These are phyloP conservation scores for Himalopsyche japonica DNA, from an alignment of 2,888 invertebrate genomes.

Conservation along the genomic window DNA sequence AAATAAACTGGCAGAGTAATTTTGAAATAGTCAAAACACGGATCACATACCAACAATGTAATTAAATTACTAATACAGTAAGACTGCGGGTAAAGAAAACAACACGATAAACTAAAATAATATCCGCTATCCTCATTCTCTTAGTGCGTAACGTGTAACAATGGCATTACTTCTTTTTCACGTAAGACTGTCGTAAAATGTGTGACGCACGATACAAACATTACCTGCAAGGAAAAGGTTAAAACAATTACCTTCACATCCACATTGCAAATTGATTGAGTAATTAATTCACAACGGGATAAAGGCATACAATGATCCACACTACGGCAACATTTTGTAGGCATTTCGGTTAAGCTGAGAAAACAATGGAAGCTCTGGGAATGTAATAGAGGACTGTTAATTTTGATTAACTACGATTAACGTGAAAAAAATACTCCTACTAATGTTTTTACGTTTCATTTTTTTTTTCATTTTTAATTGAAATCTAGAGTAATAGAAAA, in stretches of 20 bases:
- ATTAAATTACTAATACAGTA: no score
- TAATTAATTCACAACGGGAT: conserved; percentile 9
- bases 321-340: background rate
- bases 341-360: background rate
- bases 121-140: no score
- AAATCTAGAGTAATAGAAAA: no score
- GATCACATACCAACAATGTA: no score
- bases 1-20: no score
- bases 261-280: background rate
- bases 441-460: no score
- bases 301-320: background rate
- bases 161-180: background rate
- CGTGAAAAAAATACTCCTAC: no score
- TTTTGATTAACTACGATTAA: background rate
- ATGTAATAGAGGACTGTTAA: background rate
- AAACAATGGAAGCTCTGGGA: background rate
- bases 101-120: no score
- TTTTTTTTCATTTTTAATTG: no score
- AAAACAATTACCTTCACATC: conserved; percentile 22
- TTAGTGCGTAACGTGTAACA: no score
- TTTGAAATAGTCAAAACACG: no score
- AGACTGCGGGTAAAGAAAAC: no score
- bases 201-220: background rate
- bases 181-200: background rate
- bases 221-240: conserved; percentile 19